A percentile compares a stretch with the other conserved stretches of the same genome.
Evolutionary conservation across 2,888 invertebrate genomes (phyloP).

Genomic region (Lasioglossum marginatum): DNA sequence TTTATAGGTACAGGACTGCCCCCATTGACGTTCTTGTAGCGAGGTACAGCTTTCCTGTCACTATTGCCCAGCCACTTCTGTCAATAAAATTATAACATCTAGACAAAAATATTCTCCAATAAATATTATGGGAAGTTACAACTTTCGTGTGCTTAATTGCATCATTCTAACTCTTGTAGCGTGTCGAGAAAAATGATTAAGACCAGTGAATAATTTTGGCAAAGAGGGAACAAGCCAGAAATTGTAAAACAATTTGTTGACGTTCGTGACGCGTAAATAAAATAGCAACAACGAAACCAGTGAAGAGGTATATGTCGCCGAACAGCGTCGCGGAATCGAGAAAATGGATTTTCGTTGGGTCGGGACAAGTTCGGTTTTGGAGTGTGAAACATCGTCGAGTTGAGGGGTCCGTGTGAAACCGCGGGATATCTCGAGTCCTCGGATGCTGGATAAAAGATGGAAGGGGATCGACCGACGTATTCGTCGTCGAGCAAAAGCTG

Average conservation of each 20-base stretch:
- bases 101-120: no score
- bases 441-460: slow-evolving; percentile 65
- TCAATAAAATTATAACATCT: no score
- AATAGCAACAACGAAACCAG: neutral
- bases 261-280: neutral
- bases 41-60: no score
- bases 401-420: neutral
- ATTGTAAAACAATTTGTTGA: no score
- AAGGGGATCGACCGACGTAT: slow-evolving; percentile 63
- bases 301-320: neutral
- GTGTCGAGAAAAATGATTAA: no score
- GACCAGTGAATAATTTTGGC: neutral
- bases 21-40: no score
- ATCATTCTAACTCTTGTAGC: no score
- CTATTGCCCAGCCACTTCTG: no score
- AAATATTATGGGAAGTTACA: no score
- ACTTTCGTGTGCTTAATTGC: no score
- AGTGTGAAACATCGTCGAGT: neutral
- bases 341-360: neutral
- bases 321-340: neutral
- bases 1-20: no score
- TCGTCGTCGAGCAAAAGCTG: slow-evolving; percentile 67
- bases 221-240: neutral
- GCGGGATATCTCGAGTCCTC: slow-evolving; percentile 9
- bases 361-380: neutral